Base-by-base conservation (phyloP, 2,113 vertebrate species). In the Meriones unguiculatus region DNA sequence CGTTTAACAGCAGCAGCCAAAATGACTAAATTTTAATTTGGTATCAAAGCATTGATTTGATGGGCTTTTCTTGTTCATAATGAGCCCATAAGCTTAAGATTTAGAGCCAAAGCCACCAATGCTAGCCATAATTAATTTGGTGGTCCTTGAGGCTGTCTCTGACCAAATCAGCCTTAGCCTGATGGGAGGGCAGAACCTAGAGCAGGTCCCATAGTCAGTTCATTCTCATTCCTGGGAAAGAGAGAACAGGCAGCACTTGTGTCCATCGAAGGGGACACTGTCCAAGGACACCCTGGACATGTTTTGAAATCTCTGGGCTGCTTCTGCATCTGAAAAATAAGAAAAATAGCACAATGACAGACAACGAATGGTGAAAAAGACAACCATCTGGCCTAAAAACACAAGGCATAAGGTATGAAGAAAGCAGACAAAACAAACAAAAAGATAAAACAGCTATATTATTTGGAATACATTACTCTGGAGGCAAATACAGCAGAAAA, bases 321-420 rank as follows among this genome's bases (percentile, higher is more conserved):
- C 94, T 97, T 98, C 98, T 98, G 96, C 97, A 98, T 97, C 97
- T 98, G 97, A 96, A 98, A 98, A 97, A 98, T 96, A 97, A 98
- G 95, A 98, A 97, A 98, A 97, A 97, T 65, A 97, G 96, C 96
- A 97, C 96, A 97, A 95, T 98, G 94, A 98, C 97, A 98, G 97
- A 98, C 95, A 98, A 97, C 70, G 28, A 97, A 97, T 96, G 96
- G 96, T 89, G 93, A 93, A 98, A 96, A 93, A 94, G 82, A 95
- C 80, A 98, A 89, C 88, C 10, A 96, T 86, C 64, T 80, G 91
- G 89, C 94, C 94, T 96, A 96, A 95, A 97, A 97, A 91, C 95
- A 94, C 91, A 96, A 92, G 93, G 92, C 38, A 92, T 88, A 95
- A 95, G 92, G 96, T 97, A 96, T 87, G 93, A 95, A 96, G 72